Evolutionary conservation across 2,888 invertebrate genomes (phyloP).

Genomic region (Clanis bilineata): DNA sequence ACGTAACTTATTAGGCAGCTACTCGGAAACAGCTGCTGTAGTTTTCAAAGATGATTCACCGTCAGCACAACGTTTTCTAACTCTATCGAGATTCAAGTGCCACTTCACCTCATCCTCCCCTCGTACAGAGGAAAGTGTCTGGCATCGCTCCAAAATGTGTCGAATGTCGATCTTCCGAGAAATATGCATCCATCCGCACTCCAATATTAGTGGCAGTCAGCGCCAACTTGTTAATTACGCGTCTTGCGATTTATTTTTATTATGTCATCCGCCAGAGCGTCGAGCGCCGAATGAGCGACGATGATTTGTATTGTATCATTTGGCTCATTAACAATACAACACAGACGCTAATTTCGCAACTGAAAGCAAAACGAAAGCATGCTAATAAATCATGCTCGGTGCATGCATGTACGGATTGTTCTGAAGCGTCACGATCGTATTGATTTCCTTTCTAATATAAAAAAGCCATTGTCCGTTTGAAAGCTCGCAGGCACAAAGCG

Average conservation of each 20-base stretch:
- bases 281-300: slow-evolving; percentile 18
- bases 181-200: slow-evolving; percentile 57
- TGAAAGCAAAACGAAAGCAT: slow-evolving; percentile 27
- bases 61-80: slow-evolving; percentile 37
- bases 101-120: slow-evolving; percentile 46
- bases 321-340: slow-evolving; percentile 31
- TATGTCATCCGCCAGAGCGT: slow-evolving; percentile 32
- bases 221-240: slow-evolving; percentile 57
- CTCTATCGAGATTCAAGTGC: slow-evolving; percentile 48
- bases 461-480: slow-evolving; percentile 69
- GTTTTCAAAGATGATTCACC: slow-evolving; percentile 37
- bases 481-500: slow-evolving; percentile 72
- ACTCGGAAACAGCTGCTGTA: slow-evolving; percentile 24
- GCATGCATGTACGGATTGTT: slow-evolving; percentile 34
- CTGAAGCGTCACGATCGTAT: slow-evolving; percentile 58
- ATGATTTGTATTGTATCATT: slow-evolving; percentile 33
- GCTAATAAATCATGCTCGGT: slow-evolving; percentile 1
- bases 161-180: slow-evolving; percentile 63
- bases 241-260: slow-evolving; percentile 42
- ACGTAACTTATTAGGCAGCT: background rate
- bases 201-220: slow-evolving; percentile 39
- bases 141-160: slow-evolving; percentile 63
- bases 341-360: slow-evolving; percentile 31
- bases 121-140: slow-evolving; percentile 53
- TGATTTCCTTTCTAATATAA: slow-evolving; percentile 67